Percentiles rank a stretch among this genome's conserved stretches.
Conservation (phyloP, 2,888 invertebrate genomes). For the Aphrophora alni region DNA sequence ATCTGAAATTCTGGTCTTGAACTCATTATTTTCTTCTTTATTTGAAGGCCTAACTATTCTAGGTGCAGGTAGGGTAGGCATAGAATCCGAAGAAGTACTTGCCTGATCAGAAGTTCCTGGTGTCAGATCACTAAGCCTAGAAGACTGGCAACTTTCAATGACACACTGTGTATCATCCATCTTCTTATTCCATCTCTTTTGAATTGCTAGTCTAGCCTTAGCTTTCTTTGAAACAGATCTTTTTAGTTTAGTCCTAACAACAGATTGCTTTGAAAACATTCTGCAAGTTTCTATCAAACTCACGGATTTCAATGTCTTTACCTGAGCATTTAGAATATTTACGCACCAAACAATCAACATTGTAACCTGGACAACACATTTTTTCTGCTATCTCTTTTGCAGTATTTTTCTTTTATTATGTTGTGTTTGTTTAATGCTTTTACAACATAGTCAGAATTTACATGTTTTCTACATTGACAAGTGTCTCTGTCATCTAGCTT, state of each 20-base stretch:
- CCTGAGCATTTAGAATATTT: not conserved
- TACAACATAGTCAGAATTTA: conserved; percentile 15
- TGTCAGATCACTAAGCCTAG: not conserved
- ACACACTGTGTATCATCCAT: not conserved
- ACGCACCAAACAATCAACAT: not conserved
- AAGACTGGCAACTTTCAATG: not conserved
- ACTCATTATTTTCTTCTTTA: no score
- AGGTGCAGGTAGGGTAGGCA: no score
- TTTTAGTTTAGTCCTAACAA: no score
- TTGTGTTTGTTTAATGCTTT: not conserved
- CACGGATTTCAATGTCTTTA: conserved; percentile 7
- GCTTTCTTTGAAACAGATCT: conserved; percentile 15
- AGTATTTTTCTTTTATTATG: not conserved
- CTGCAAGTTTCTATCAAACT: conserved; percentile 13
- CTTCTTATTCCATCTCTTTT: not conserved
- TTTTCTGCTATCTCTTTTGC: conserved; percentile 11
- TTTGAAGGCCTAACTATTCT: no score
- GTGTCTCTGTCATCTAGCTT: conserved; percentile 21
- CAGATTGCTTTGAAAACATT: no score
- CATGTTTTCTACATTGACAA: conserved; percentile 10
- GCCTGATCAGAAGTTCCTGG: not conserved
- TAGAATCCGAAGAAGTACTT: not conserved
- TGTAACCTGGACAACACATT: not conserved
- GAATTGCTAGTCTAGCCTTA: not conserved
- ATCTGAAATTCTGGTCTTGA: no score